Base-by-base conservation (phyloP, 2,888 invertebrate genomes). In the Prionchulus punctatus region DNA sequence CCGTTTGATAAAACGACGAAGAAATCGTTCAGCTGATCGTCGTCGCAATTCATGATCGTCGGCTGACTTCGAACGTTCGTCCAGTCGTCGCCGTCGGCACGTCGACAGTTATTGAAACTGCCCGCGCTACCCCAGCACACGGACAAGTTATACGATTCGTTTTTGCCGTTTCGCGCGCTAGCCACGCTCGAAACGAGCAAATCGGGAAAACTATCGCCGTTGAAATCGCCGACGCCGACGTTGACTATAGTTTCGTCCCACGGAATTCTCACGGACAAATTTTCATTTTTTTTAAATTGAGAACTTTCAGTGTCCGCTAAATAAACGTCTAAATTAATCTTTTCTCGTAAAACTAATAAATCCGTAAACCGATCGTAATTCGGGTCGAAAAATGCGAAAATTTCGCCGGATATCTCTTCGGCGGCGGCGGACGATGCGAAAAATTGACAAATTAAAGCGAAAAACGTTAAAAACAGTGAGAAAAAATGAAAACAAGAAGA, bases 151-250 rank as follows among this genome's bases (percentile, higher is more conserved):
- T 36, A 36, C 36, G 18, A 7, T 12, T 36, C 7, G 36, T 36
- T 12, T 18, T 36, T 36, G 18, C 36, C 18, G 7, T 12, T 12
- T 36, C 36, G 18, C 36, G 7, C 7, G 18, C 7, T 36, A 36
- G 18, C 7, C 7, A 36, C 36, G 12, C 36, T 45, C 18, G 45
- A 49, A 28, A 55, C 27, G 12, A 54, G 15, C n/a, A 56, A 49
- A 36, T 56, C 56, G 21, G 56, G 51, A 54, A 23, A 54, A 21
- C 54, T 55, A 48, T 57, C 57, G 23, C 31, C 57, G 43, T 57
- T 31, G 42, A 57, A 57, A 48, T 57, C 57, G 30, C 47, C 47
- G 42, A 30, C 47, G 27, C 31, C 47, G 2, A 25, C 43, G 27
- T 55, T 55, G 2, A 47, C 45, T 25, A 57, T 57, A 7, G 3